Evolutionary conservation across 2,888 invertebrate genomes (phyloP), one percentile per base, ranked within the genome.

Genomic region (Nemapogon koenigi): DNA sequence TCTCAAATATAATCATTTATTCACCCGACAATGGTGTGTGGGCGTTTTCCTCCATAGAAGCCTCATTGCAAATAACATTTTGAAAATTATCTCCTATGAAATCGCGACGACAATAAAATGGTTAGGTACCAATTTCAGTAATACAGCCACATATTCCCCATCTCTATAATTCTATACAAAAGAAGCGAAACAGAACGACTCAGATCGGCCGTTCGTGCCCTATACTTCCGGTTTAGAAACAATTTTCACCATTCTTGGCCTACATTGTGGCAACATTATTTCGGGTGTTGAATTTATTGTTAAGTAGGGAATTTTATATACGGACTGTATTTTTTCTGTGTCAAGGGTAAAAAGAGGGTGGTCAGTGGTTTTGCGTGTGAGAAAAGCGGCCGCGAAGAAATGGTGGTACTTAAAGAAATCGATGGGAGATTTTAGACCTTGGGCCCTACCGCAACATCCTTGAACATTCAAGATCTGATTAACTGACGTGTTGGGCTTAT

Each of bases 351-450:
- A n/a, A n/a, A 43, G 49, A 35, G 38, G 38, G 28, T 57, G 54
- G 54, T 51, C 56, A 37, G 62, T 56, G 64, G 68, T 68, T 75
- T 75, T 69, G 78, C 76, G 76, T 76, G 76, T 58, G 55, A 49
- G 54, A 37, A 37, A 17, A 37, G 18, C 16, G n/a, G 18, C 28
- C 26, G 25, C 31, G 31, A 16, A 15, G 31, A 16, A 31, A 16
- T 16, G 3, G 33, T 51, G 52, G 51, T 46, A 41, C 15, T 18
- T 33, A 30, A 37, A 37, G 49, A 53, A 73, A 75, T 75, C 72
- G 76, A 75, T 75, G 71, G 52, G 63, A 71, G 71, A 75, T 71
- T 68, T 66, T 49, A 61, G 69, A 72, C 78, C 76, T 78, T 76
- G 71, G 57, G 54, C 61, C 50, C 53, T 50, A 59, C 58, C 55